Percentiles rank a stretch among this genome's conserved stretches.
These are phyloP conservation scores for Pherbina coryleti DNA, from an alignment of 2,888 invertebrate species.

Conservation along the genomic window DNA sequence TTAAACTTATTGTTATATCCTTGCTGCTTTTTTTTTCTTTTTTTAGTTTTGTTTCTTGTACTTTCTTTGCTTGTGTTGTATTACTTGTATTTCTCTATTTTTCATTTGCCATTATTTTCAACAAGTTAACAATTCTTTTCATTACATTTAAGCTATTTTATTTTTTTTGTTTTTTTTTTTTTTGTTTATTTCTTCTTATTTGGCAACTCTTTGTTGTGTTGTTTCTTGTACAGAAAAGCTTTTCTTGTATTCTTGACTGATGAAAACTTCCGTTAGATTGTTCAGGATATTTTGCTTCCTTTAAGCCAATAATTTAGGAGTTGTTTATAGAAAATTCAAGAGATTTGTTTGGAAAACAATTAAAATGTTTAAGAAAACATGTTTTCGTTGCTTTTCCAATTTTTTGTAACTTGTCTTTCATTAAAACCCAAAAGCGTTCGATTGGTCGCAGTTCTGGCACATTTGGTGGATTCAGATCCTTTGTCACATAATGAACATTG, in stretches of 20 bases:
- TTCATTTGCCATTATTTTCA: neutral
- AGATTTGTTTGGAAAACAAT: too few relatives aligned
- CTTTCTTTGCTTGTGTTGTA: neutral
- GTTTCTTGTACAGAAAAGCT: neutral
- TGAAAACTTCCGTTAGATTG: neutral
- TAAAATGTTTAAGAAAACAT: too few relatives aligned
- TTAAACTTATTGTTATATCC: neutral
- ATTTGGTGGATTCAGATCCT: too few relatives aligned
- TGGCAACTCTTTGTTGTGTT: neutral
- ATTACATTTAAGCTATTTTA: constrained; percentile 26
- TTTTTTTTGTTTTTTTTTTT: neutral
- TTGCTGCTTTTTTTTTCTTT: neutral
- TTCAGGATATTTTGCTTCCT: too few relatives aligned
- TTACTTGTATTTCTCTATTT: neutral
- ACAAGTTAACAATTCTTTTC: constrained; percentile 23
- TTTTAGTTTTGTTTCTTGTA: neutral
- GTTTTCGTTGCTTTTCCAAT: too few relatives aligned
- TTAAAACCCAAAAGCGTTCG: too few relatives aligned
- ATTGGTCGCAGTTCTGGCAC: too few relatives aligned
- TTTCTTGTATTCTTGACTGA: neutral
- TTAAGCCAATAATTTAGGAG: too few relatives aligned
- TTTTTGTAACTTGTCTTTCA: too few relatives aligned
- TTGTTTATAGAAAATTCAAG: too few relatives aligned
- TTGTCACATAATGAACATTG: too few relatives aligned
- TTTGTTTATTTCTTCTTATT: neutral